phyloP scores from a whole-genome alignment of 2,113 vertebrate species.

The Microtus montanus region DNA sequence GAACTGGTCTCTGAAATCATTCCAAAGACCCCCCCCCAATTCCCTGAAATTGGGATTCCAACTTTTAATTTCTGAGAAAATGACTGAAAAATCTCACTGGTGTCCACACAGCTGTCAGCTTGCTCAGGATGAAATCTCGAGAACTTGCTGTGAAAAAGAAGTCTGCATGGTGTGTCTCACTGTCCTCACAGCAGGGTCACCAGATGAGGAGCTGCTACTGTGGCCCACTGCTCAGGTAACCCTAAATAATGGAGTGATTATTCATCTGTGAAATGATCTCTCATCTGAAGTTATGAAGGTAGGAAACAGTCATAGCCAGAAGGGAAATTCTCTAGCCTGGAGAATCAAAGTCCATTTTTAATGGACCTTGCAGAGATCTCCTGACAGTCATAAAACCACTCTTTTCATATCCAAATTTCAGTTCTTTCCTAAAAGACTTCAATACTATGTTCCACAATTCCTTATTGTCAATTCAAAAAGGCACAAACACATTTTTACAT shows the following conservation, averaged over 20 bases:
- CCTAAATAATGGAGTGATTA: not conserved
- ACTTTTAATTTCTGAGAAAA: conserved; percentile 18
- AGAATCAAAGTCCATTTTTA: not conserved
- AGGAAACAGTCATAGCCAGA: not conserved
- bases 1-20: conserved; percentile 6
- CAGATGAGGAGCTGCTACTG: not conserved
- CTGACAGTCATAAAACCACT: not conserved
- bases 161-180: not conserved
- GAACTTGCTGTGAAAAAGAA: not conserved
- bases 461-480: not conserved
- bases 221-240: not conserved
- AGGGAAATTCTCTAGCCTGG: not conserved
- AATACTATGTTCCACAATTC: not conserved
- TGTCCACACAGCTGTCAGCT: not conserved
- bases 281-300: not conserved
- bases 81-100: not conserved
- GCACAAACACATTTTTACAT: not conserved
- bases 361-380: not conserved
- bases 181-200: not conserved
- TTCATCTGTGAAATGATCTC: not conserved
- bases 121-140: not conserved
- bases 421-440: not conserved
- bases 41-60: not conserved
- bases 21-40: accelerated
- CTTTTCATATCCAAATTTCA: not conserved